Base-by-base conservation (phyloP, 2,888 invertebrate species). In the Drosophila atroscutellata region DNA sequence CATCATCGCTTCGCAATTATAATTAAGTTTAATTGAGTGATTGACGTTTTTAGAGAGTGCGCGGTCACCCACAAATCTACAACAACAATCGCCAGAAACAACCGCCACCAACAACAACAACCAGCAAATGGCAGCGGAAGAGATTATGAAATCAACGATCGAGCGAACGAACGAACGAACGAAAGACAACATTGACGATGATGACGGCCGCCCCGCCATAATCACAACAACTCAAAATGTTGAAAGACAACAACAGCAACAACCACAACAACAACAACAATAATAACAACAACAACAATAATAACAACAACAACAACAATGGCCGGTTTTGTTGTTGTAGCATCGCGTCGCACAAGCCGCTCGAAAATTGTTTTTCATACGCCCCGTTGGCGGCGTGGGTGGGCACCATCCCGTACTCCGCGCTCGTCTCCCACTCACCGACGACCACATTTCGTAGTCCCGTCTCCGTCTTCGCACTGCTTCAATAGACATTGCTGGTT, bases 1-100 rank as follows among this genome's bases (percentile, higher is more conserved):
- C 89, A 86, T 90, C 90, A 90, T 86, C 86, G 91, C 90, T 87
- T 87, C 90, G 87, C 89, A 89, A 91, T 91, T 91, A 91, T 91
- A 92, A 92, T 92, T 92, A 91, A 90, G 87, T 91, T 91, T 92
- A 92, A 92, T 92, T 92, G 91, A 92, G 91, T 92, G 92, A 92
- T 92, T 92, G 92, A 92, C 92, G 92, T 92, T 91, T 91, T 91
- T 91, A 88, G 88, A 89, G 88, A 88, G 89, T 88, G 86, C 86
- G 89, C 88, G 84, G 89, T 86, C 85, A 85, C 85, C 85, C 85
- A 85, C 89, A 85, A 85, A 85, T 85, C 81, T 80, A 85, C 87
- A 77, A 66, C 67, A 75, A 63, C 66, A 71, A 37, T 75, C 49
- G 15, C 70, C 55, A 65, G 47, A 47, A 68, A 47, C 32, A 56